Evolutionary conservation across 2,888 invertebrate genomes (phyloP).

Genomic region (Lordiphosa andalusiaca): DNA sequence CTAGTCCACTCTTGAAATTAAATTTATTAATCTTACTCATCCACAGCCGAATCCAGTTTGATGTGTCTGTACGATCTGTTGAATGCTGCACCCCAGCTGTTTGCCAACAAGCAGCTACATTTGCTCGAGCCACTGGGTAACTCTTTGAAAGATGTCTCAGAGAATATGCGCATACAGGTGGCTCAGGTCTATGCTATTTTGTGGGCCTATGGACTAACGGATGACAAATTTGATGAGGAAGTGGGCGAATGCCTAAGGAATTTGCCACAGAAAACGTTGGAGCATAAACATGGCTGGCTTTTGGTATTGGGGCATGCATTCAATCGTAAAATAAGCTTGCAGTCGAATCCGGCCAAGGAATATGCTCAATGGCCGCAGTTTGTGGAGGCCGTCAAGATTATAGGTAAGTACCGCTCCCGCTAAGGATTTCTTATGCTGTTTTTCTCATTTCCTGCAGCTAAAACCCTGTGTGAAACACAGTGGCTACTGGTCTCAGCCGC

Average conservation of each 20-base stretch:
- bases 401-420: slow-evolving; percentile 80
- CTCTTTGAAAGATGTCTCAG: slow-evolving; percentile 86
- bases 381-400: slow-evolving; percentile 82
- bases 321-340: slow-evolving; percentile 83
- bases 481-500: slow-evolving; percentile 85
- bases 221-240: slow-evolving; percentile 82
- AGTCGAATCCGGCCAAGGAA: slow-evolving; percentile 72
- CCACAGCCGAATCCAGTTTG: slow-evolving; percentile 80
- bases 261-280: slow-evolving; percentile 80
- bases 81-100: slow-evolving; percentile 88
- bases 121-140: slow-evolving; percentile 75
- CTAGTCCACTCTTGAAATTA: too few species aligned
- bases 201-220: slow-evolving; percentile 82
- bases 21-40: too few species aligned
- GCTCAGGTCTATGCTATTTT: slow-evolving; percentile 89
- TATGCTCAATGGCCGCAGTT: slow-evolving; percentile 83
- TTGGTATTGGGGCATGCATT: slow-evolving; percentile 87
- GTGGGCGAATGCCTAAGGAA: slow-evolving; percentile 80
- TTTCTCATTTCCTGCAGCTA: slow-evolving; percentile 80
- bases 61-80: slow-evolving; percentile 90
- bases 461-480: slow-evolving; percentile 84
- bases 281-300: slow-evolving; percentile 88
- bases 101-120: slow-evolving; percentile 84
- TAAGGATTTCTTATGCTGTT: too few species aligned
- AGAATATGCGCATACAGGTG: slow-evolving; percentile 87